phyloP scores from a whole-genome alignment of 2,888 invertebrate species.

The Drosophila demipolita region DNA sequence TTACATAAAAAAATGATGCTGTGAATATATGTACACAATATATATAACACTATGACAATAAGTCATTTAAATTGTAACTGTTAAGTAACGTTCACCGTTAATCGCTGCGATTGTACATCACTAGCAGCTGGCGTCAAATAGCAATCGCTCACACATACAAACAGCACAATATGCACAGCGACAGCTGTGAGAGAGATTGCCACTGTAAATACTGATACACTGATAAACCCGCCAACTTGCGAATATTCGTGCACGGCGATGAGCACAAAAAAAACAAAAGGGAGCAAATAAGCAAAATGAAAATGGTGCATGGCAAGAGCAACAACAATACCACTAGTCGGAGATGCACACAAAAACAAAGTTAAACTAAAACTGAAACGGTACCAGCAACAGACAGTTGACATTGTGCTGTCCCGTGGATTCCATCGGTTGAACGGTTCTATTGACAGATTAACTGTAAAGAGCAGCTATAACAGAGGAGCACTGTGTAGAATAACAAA shows the following conservation, averaged over 20 bases:
- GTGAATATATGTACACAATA: not conserved
- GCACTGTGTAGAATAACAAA: not conserved
- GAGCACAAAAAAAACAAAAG: slow-evolving; percentile 32
- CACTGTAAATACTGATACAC: slow-evolving; percentile 16
- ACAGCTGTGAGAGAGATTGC: slow-evolving; percentile 49
- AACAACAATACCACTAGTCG: slow-evolving; percentile 8
- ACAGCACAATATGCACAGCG: slow-evolving; percentile 21
- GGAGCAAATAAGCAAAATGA: slow-evolving; percentile 35
- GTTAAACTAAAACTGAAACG: slow-evolving; percentile 31
- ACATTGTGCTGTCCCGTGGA: slow-evolving; percentile 61
- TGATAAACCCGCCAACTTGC: slow-evolving; percentile 54
- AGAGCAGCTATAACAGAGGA: slow-evolving; percentile 40
- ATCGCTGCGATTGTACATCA: slow-evolving; percentile 36
- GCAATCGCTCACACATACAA: slow-evolving; percentile 7
- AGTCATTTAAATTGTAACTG: slow-evolving; percentile 26
- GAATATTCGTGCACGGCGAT: slow-evolving; percentile 42
- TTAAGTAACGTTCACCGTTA: slow-evolving; percentile 20
- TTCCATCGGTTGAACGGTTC: slow-evolving; percentile 19
- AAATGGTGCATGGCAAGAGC: slow-evolving; percentile 10
- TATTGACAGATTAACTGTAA: slow-evolving; percentile 49
- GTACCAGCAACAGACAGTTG: slow-evolving; percentile 54
- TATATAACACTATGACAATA: not conserved
- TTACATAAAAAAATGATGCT: not conserved
- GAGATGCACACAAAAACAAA: slow-evolving; percentile 32
- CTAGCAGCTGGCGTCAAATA: slow-evolving; percentile 35